Conservation (phyloP, 2,113 vertebrate genomes). For the Amazona guildingii region DNA sequence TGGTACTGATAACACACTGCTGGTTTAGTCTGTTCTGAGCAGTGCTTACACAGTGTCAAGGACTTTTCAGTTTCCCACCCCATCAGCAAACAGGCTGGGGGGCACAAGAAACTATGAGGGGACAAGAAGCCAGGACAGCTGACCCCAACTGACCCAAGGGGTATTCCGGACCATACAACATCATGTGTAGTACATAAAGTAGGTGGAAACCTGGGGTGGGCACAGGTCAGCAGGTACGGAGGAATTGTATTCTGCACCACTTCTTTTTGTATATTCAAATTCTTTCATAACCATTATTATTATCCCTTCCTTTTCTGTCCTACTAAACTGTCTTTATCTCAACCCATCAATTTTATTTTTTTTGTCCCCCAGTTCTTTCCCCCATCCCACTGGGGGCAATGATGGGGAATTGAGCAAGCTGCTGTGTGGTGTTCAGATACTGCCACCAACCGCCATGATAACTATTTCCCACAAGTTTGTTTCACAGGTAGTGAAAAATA, state of each 20-base stretch:
- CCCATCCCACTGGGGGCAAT: neutral
- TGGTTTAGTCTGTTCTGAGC: neutral
- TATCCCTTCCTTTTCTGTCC: neutral
- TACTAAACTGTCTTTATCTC: neutral
- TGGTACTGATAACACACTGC: neutral
- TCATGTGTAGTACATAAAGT: neutral
- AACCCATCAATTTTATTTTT: neutral
- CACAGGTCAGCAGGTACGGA: neutral
- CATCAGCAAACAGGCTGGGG: neutral
- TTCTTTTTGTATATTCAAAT: neutral
- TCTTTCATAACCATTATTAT: neutral
- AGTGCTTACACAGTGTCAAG: neutral
- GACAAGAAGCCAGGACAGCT: neutral
- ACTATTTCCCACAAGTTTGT: neutral
- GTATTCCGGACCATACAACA: fast-evolving
- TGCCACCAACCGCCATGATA: neutral
- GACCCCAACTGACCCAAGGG: neutral
- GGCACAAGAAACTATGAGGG: neutral
- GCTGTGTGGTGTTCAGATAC: too few species aligned
- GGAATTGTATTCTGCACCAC: neutral
- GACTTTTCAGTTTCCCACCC: neutral
- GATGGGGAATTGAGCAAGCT: neutral
- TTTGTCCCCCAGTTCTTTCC: fast-evolving
- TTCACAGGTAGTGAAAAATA: neutral
- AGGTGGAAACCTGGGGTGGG: neutral